These are phyloP conservation scores for Epirrhoe tristata DNA, from an alignment of 2,888 invertebrate species.

Conservation along the genomic window DNA sequence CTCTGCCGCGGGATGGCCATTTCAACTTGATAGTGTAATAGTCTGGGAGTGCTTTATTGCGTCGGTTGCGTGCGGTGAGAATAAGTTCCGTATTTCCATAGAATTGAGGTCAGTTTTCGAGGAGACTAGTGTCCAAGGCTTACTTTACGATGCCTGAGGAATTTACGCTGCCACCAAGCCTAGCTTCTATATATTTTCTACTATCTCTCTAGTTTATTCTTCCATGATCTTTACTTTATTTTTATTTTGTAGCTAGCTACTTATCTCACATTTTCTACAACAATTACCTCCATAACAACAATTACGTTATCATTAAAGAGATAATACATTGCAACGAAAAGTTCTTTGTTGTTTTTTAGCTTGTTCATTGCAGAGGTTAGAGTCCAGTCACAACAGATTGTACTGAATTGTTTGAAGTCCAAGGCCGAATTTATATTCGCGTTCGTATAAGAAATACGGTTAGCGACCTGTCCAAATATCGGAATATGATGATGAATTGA, in stretches of 20 bases:
- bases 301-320: not conserved
- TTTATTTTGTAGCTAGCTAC: not conserved
- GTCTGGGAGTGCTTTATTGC: constrained; percentile 62
- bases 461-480: constrained; percentile 4
- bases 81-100: constrained; percentile 63
- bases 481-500: constrained; percentile 14
- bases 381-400: constrained; percentile 17
- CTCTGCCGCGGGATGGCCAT: constrained; percentile 52
- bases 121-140: constrained; percentile 29
- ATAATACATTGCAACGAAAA: constrained; percentile 9
- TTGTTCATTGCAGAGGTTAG: constrained; percentile 4
- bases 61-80: constrained; percentile 49
- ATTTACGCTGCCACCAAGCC: constrained; percentile 27
- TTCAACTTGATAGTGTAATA: constrained; percentile 63
- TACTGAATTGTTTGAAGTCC: constrained; percentile 15
- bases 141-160: constrained; percentile 26
- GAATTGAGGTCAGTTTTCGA: constrained; percentile 63
- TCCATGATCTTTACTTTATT: not conserved
- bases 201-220: constrained; percentile 8
- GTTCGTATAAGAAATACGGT: constrained; percentile 5
- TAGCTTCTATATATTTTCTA: constrained; percentile 11
- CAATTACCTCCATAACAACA: not conserved
- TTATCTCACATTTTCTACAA: not conserved
- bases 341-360: constrained; percentile 11
- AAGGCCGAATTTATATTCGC: constrained; percentile 12